Conservation (phyloP, 1,140 invertebrate genomes). For the Adoxophyes honmai region DNA sequence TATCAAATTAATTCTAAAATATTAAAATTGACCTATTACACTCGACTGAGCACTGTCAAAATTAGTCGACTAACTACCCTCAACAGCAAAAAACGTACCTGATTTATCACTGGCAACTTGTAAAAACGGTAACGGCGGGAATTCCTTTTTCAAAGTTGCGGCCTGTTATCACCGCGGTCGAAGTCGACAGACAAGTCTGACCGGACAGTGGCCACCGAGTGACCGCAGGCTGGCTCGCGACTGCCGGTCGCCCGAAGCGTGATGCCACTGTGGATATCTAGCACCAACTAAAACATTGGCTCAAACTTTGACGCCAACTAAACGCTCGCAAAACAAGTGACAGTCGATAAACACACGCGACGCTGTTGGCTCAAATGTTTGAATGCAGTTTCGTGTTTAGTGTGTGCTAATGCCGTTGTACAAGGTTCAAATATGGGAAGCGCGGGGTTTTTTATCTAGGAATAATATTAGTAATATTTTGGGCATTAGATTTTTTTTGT, state of each 20-base stretch:
- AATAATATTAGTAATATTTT: background rate
- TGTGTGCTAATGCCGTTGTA: background rate
- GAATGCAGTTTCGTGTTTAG: background rate
- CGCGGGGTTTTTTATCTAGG: background rate
- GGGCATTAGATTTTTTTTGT: too few species aligned
- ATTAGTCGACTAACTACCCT: background rate
- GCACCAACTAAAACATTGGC: background rate
- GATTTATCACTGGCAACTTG: background rate
- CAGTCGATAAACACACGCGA: background rate
- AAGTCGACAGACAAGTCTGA: background rate
- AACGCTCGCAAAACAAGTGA: background rate
- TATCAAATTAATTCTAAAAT: too few species aligned
- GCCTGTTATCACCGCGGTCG: background rate
- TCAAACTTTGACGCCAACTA: background rate
- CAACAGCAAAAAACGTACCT: background rate
- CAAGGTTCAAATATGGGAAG: slow-evolving; percentile 9
- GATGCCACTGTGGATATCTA: background rate
- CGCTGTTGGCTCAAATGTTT: background rate
- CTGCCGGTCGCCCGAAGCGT: background rate
- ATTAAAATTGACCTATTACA: too few species aligned
- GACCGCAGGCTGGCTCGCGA: background rate
- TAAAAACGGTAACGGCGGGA: background rate
- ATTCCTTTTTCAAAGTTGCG: background rate
- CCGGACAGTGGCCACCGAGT: background rate
- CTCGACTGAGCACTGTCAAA: too few species aligned